Evolutionary conservation across 92 coral and sea anemone genomes (phyloP).

Genomic region (Montipora capitata): DNA sequence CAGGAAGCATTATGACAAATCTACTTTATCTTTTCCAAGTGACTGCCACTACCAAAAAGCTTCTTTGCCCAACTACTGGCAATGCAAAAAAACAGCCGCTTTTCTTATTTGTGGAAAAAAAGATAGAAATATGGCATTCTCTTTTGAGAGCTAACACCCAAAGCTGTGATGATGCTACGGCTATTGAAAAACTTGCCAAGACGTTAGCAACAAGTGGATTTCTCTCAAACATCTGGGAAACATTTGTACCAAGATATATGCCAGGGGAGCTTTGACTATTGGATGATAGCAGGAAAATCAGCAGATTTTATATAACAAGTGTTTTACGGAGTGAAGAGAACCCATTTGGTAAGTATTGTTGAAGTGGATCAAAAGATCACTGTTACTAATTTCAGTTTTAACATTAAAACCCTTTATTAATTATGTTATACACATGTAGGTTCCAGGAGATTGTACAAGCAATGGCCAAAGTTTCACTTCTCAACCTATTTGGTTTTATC

Average conservation of each 20-base stretch:
- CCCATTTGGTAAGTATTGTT: slow-evolving; percentile 21
- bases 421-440: too few species aligned
- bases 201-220: slow-evolving; percentile 47
- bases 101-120: slow-evolving; percentile 51
- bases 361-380: slow-evolving; percentile 32
- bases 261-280: slow-evolving; percentile 19
- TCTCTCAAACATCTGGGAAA: slow-evolving; percentile 35
- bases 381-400: too few species aligned
- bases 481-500: too few species aligned
- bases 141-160: too few species aligned
- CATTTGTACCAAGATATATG: slow-evolving; percentile 43
- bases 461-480: too few species aligned
- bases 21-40: too few species aligned
- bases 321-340: slow-evolving; percentile 61
- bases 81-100: not conserved
- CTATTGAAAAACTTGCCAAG: slow-evolving; percentile 1
- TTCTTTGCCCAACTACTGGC: too few species aligned
- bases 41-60: too few species aligned
- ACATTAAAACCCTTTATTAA: too few species aligned
- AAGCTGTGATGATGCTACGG: not conserved
- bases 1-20: slow-evolving; percentile 60
- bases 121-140: too few species aligned
- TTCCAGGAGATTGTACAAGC: too few species aligned
- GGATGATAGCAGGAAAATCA: too few species aligned
- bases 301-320: slow-evolving; percentile 52